phyloP scores from a whole-genome alignment of 2,888 invertebrate genomes.

The Oxyteleia sp. region DNA sequence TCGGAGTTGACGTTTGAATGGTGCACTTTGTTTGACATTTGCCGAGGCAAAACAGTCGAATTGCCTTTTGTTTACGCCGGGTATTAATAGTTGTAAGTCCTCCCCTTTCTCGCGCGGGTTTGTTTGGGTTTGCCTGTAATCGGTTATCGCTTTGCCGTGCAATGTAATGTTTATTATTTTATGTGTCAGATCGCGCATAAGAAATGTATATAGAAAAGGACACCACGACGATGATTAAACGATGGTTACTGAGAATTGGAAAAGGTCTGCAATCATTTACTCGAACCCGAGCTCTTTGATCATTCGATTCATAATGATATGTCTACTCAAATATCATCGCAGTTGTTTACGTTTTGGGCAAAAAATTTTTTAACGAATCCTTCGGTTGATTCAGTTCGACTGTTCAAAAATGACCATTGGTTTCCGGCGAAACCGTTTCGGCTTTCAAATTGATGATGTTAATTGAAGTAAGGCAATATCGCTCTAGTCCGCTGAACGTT shows the following conservation, averaged over 20 bases:
- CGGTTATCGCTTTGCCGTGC: not conserved
- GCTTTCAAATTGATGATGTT: not conserved
- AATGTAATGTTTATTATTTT: not conserved
- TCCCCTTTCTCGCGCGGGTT: not conserved
- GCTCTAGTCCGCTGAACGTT: no score
- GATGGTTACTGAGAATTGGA: no score
- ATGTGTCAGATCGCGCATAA: not conserved
- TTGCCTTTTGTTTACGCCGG: slow-evolving; percentile 33
- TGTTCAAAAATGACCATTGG: no score
- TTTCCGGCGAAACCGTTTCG: not conserved
- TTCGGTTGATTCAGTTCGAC: no score
- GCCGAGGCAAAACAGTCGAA: slow-evolving; percentile 10
- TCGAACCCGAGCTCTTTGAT: no score
- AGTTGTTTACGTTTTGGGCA: no score
- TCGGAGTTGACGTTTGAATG: slow-evolving; percentile 20
- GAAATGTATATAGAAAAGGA: not conserved
- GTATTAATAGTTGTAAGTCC: slow-evolving; percentile 24
- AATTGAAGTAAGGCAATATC: no score
- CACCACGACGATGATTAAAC: no score
- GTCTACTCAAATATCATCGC: no score
- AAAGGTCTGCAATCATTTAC: no score
- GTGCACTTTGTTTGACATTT: slow-evolving; percentile 7
- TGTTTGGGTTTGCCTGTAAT: not conserved
- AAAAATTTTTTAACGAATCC: no score
- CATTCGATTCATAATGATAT: no score